Evolutionary conservation across 2,113 vertebrate genomes (phyloP), one percentile per base, ranked within the genome.

Genomic region (Condylura cristata): DNA sequence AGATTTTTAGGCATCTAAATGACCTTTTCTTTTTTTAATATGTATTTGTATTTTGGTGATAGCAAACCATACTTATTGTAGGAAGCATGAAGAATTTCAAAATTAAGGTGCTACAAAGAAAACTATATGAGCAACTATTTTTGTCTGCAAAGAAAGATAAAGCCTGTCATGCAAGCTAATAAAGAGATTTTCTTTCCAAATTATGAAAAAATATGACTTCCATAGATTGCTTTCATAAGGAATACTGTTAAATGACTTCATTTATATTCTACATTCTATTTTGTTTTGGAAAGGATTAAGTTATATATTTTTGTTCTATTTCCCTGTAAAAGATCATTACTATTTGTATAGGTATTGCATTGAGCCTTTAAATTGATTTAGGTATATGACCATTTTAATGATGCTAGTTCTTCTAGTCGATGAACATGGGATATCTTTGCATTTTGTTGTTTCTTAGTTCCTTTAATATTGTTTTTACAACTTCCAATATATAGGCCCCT

Each of bases 61-160:
- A 79, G 8, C 12, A 41, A 68, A 70, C 9, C 9, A 37, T 70
- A 80, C 18, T 80, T 80, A 75, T 3, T 32, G 20, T 65, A 71
- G n/a, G 26, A 89, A 87, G 17, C 34, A 61, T 5, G 39, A 84
- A 80, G 5, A 26, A 76, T 90, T 94, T 97, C 6, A 81, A 80
- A 90, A 60, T 84, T 74, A 88, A 30, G 20, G 24, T 51, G 26
- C 6, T 80, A 28, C 34, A 84, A 39, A 71, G 34, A 60, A 88
- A 90, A 30, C 72, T 41, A 24, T n/a, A 16, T 6, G 16, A 16
- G 14, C 63, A 90, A 63, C 24, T 86, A 1, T 70, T 88, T 92
- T 90, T 89, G 32, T 91, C 81, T 89, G 34, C 37, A 86, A 87
- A 93, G 76, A 66, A 90, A 79, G 34, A 87, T 85, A 72, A 68